Percentiles rank a stretch among this genome's conserved stretches.
phyloP scores from a whole-genome alignment of 2,113 vertebrate genomes.

The Percina caprodes region DNA sequence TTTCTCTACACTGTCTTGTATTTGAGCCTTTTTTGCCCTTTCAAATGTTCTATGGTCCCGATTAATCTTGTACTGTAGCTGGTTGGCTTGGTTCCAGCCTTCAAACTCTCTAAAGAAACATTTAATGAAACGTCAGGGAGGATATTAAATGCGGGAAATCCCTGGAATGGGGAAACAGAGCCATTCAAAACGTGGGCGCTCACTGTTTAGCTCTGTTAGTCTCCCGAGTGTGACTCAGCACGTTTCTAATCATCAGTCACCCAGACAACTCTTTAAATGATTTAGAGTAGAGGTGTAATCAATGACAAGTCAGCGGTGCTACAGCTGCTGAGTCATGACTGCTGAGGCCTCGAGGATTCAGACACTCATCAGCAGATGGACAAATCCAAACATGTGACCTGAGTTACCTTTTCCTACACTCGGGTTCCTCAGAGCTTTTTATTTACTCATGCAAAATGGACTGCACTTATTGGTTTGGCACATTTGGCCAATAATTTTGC shows the following conservation, averaged over 20 bases:
- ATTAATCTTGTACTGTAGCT: no score
- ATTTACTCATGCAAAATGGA: not conserved
- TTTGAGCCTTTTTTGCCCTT: no score
- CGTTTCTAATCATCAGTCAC: not conserved
- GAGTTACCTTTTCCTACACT: conserved; percentile 1
- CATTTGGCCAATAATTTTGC: no score
- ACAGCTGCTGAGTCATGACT: not conserved
- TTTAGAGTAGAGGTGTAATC: not conserved
- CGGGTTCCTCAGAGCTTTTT: not conserved
- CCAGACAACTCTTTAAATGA: not conserved
- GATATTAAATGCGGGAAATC: no score
- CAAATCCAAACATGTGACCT: not conserved
- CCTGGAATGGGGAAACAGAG: no score
- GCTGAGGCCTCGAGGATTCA: not conserved
- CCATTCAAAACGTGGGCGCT: no score
- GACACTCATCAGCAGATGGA: not conserved
- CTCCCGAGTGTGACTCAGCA: not conserved
- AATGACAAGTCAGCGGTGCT: conserved; percentile 4
- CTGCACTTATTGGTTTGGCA: not conserved
- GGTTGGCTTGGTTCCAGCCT: no score
- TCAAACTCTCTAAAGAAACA: no score
- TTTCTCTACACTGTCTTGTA: no score
- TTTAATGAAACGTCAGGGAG: no score
- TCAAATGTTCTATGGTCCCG: no score
- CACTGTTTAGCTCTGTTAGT: no score